phyloP scores from a whole-genome alignment of 2,888 invertebrate species.

The Oscheius onirici region DNA sequence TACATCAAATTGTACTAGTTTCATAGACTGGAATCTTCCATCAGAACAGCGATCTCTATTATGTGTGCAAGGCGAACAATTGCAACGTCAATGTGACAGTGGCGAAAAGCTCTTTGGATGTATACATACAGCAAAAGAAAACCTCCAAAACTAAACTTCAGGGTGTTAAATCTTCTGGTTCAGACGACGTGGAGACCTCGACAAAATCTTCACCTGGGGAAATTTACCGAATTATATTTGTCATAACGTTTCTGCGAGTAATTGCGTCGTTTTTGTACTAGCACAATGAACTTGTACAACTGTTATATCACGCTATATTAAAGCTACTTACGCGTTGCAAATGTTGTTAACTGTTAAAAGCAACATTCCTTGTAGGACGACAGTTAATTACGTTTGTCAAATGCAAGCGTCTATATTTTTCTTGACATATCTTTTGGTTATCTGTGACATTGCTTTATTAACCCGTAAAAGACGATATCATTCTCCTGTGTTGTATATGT shows the following conservation, averaged over 20 bases:
- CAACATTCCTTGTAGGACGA: too few relatives aligned
- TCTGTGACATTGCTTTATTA: not conserved
- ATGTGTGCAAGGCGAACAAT: not conserved
- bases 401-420: too few relatives aligned
- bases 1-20: not conserved
- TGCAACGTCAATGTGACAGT: not conserved
- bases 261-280: too few relatives aligned
- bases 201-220: not conserved
- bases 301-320: too few relatives aligned
- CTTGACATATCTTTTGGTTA: not conserved
- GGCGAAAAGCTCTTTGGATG: not conserved
- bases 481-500: conserved; percentile 68
- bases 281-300: too few relatives aligned
- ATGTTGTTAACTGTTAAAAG: too few relatives aligned
- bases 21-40: not conserved
- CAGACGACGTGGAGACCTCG: not conserved
- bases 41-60: not conserved
- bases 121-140: not conserved
- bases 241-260: not conserved
- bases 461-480: conserved; percentile 11
- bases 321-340: too few relatives aligned
- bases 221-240: not conserved
- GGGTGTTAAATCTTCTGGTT: not conserved
- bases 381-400: too few relatives aligned
- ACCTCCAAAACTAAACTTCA: not conserved